Conservation (phyloP, 2,113 vertebrate genomes). For the Climacteris rufus region DNA sequence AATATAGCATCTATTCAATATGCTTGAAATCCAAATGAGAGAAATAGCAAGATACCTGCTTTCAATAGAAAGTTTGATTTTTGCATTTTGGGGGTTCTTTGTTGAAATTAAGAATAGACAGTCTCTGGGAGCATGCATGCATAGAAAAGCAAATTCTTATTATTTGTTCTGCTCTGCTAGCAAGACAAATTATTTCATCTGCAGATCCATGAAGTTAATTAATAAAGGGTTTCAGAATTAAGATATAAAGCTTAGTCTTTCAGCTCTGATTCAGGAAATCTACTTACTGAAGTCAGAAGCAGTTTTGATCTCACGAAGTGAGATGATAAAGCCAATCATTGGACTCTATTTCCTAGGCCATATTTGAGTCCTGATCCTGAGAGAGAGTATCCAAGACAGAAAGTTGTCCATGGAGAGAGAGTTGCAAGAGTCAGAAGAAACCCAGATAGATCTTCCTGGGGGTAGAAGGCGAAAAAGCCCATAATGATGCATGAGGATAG, state of each 20-base stretch:
- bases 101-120: not conserved
- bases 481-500: fast-evolving
- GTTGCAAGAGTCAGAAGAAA: not conserved
- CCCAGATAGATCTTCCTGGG: not conserved
- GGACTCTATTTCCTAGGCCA: not conserved
- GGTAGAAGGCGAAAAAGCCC: not conserved
- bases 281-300: not conserved
- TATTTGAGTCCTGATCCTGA: not conserved
- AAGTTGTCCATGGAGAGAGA: not conserved
- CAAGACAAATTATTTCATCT: constrained; percentile 1
- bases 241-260: not conserved
- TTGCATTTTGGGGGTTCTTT: not conserved
- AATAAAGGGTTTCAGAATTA: not conserved
- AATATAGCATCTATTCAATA: not conserved
- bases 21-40: not conserved
- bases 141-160: not conserved
- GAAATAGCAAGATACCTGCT: not conserved
- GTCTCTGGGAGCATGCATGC: not conserved
- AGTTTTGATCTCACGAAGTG: not conserved
- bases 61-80: not conserved
- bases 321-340: not conserved
- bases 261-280: not conserved
- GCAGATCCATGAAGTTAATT: not conserved
- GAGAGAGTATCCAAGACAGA: not conserved
- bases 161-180: not conserved